Evolutionary conservation across 1,140 invertebrate genomes (phyloP).

Genomic region (Bombus haemorrhoidalis): DNA sequence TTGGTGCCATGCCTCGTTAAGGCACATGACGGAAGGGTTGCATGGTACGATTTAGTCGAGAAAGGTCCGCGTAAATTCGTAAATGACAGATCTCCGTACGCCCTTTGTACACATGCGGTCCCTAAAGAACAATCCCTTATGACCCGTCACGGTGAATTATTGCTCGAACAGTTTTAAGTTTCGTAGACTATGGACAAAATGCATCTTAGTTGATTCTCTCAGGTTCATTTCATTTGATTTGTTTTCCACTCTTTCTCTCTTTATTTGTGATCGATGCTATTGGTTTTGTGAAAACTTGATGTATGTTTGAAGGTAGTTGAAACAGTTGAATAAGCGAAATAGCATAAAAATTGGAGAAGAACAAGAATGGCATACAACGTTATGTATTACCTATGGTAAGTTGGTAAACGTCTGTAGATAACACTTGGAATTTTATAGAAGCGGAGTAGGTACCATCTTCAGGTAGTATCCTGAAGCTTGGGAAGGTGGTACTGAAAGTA

Average conservation of each 20-base stretch:
- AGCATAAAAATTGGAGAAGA: neutral
- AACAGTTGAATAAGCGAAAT: too few relatives aligned
- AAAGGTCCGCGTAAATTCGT: neutral
- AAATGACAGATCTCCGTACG: constrained; percentile 7
- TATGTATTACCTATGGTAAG: too few relatives aligned
- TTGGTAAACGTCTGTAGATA: neutral
- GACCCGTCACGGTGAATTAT: fast-evolving
- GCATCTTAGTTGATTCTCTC: neutral
- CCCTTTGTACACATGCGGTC: neutral
- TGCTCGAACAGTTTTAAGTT: neutral
- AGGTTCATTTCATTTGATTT: too few relatives aligned
- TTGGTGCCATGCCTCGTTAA: constrained; percentile 9
- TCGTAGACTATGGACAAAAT: neutral
- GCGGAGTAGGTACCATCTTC: constrained; percentile 8
- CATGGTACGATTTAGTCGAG: neutral
- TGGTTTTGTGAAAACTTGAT: too few relatives aligned
- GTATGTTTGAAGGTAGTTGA: neutral
- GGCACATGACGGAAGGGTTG: constrained; percentile 31
- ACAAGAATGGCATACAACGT: neutral
- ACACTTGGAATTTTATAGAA: neutral
- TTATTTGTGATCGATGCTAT: neutral
- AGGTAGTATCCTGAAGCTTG: neutral
- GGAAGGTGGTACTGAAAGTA: neutral
- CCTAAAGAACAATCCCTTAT: neutral
- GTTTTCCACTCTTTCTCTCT: neutral